Conservation (phyloP, 2,113 vertebrate genomes). For the Callithrix jacchus region DNA sequence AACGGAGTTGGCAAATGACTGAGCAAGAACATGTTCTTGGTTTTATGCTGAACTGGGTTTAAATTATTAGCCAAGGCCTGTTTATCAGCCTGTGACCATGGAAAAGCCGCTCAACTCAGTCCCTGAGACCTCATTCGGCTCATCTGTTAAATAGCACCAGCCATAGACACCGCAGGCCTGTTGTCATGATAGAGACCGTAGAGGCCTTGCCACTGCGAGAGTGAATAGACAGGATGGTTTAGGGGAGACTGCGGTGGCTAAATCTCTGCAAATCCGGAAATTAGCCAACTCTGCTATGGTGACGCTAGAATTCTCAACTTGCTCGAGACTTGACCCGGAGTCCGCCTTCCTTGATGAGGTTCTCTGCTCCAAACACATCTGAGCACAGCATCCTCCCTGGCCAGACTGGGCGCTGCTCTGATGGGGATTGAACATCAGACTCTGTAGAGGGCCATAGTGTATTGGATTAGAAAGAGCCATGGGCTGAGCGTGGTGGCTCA, state of each 20-base stretch:
- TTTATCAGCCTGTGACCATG: not conserved
- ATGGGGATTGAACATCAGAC: not conserved
- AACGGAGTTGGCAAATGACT: not conserved
- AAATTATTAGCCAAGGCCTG: not conserved
- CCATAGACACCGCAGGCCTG: fast-evolving
- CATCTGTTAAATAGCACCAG: not conserved
- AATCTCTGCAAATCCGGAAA: not conserved
- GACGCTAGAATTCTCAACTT: not conserved
- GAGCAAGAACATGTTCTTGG: not conserved
- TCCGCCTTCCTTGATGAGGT: not conserved
- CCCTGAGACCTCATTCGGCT: not conserved
- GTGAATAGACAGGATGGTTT: not conserved
- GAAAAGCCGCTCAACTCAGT: too few relatives aligned
- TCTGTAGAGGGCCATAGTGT: not conserved
- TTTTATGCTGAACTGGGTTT: not conserved
- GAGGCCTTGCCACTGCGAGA: not conserved
- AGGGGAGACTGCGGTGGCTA: not conserved
- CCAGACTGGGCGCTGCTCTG: fast-evolving
- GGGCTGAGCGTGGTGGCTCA: not conserved
- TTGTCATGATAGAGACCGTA: not conserved
- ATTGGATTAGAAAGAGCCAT: not conserved
- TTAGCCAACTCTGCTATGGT: not conserved
- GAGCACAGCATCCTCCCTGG: fast-evolving
- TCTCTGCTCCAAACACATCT: not conserved
- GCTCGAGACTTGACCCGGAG: not conserved